Evolutionary conservation across 23 tunicate species (phyloP), one percentile per base, ranked within the genome.

Genomic region (Halocynthia aurantium): DNA sequence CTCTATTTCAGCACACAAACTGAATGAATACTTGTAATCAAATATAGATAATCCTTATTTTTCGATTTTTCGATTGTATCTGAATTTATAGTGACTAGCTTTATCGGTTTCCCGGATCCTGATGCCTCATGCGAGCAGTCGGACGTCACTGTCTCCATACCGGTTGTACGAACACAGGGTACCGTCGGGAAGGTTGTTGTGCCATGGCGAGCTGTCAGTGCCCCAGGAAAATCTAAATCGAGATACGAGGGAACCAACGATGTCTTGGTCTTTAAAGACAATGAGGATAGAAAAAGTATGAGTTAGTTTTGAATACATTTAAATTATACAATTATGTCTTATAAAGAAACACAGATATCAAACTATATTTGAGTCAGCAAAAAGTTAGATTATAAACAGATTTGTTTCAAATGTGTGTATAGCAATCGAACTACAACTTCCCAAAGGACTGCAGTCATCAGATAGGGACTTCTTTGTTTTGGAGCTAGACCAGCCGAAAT

Each of bases 401-500:
- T 31, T 31, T 31, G 44, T 31, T 31, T 31, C 4, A 1, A 31
- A 31, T 31, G 44, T 31, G 44, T 31, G 44, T 31, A 4, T 31
- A 31, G 78, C 49, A 8, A 56, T 74, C n/a, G 60, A 52, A 10
- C 78, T 74, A 9, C 78, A 40, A 8, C 50, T 74, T 13, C 78
- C 78, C 10, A 74, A 74, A 74, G 78, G 78, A 20, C 56, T 74
- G 63, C 57, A 51, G 22, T 53, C 78, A 8, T 62, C 78, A 21
- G 78, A 74, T n/a, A 62, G 54, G 54, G 98, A 94, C 18, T 15
- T 70, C 7, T 88, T 94, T 40, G 76, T 53, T 20, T 53, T 94
- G 11, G 87, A 50, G 15, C 91, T 94, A 52, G 98, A 94, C 52
- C 67, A 85, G 71, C 98, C 98, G 19, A 71, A 87, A 44, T 61